phyloP scores from a whole-genome alignment of 2,888 invertebrate genomes.

The Thymelicus lineola region DNA sequence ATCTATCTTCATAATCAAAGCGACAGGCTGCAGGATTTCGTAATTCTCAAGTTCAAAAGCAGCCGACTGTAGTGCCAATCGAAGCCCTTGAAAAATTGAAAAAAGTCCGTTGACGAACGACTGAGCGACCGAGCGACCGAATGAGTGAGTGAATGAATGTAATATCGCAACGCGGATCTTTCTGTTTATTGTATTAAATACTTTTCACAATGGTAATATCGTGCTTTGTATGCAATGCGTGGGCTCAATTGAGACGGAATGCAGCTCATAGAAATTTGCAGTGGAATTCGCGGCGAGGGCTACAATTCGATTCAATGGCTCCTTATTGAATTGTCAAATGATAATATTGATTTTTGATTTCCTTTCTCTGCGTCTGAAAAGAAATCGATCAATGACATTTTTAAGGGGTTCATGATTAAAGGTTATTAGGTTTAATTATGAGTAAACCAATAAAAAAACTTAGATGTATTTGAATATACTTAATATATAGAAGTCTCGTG shows the following conservation, averaged over 20 bases:
- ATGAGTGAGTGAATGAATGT: conserved; percentile 62
- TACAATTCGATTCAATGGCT: conserved; percentile 48
- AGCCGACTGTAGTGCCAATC: conserved; percentile 77
- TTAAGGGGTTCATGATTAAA: background rate
- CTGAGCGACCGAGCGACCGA: conserved; percentile 64
- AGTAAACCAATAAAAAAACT: too few species aligned
- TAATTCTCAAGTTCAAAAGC: conserved; percentile 68
- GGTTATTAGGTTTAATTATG: background rate
- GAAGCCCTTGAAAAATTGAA: conserved; percentile 65
- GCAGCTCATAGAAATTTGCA: conserved; percentile 52
- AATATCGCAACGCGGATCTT: conserved; percentile 78
- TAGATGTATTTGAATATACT: too few species aligned
- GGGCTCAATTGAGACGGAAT: conserved; percentile 60
- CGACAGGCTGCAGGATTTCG: conserved; percentile 48
- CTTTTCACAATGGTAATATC: conserved; percentile 65
- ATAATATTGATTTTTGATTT: conserved; percentile 46
- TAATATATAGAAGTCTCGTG: too few species aligned
- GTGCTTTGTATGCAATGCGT: conserved; percentile 66
- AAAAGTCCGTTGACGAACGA: conserved; percentile 60
- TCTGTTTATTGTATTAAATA: conserved; percentile 73
- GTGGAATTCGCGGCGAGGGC: conserved; percentile 49
- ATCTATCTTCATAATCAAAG: conserved; percentile 54
- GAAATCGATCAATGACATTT: conserved; percentile 8
- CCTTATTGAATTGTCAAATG: conserved; percentile 46
- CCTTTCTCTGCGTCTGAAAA: conserved; percentile 10